Evolutionary conservation across 2,113 vertebrate species (phyloP).

Genomic region (Puma concolor): DNA sequence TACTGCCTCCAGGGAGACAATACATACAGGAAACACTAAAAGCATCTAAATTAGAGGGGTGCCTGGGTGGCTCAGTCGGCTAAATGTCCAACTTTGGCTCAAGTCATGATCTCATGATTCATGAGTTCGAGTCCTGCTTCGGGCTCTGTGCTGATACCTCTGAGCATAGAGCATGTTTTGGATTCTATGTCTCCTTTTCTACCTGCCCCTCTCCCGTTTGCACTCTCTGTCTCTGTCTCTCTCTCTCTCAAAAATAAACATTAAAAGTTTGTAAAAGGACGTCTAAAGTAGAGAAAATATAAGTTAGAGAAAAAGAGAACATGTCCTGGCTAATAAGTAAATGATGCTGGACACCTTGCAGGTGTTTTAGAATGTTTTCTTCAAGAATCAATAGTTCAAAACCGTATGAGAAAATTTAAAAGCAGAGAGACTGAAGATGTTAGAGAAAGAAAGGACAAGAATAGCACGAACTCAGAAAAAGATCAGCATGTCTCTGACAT

Average conservation of each 20-base stretch:
- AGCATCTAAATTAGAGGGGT: background rate
- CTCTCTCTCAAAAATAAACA: too few relatives aligned
- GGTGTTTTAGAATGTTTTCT: background rate
- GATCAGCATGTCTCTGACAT: background rate
- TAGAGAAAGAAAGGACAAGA: background rate
- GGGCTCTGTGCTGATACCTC: too few relatives aligned
- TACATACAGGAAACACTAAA: background rate
- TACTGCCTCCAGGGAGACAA: background rate
- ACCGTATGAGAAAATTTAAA: background rate
- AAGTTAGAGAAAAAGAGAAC: background rate
- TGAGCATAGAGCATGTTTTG: too few relatives aligned
- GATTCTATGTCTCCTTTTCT: too few relatives aligned
- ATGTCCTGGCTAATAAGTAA: background rate
- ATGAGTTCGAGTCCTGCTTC: too few relatives aligned
- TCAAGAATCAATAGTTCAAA: background rate
- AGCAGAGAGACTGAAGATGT: background rate
- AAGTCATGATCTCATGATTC: too few relatives aligned
- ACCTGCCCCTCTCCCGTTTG: too few relatives aligned
- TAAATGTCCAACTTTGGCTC: too few relatives aligned
- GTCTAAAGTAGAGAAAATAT: background rate
- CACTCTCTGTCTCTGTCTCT: too few relatives aligned
- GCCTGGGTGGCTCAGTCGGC: too few relatives aligned
- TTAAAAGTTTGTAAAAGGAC: background rate
- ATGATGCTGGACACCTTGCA: background rate
- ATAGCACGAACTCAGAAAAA: background rate